Evolutionary conservation across 2,113 vertebrate genomes (phyloP).

Genomic region (Addax nasomaculatus): DNA sequence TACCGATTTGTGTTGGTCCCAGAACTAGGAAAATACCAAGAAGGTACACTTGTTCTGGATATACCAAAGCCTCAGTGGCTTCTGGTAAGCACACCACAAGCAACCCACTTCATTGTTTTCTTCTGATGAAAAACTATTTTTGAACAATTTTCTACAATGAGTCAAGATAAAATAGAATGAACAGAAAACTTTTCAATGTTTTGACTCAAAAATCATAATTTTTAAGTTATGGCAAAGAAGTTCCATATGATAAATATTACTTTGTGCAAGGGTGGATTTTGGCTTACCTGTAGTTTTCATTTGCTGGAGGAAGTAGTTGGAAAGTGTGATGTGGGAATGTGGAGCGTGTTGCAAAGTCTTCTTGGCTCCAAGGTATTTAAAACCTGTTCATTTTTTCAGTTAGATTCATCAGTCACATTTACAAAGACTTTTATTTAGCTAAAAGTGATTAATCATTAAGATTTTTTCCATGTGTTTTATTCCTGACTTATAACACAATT

Average conservation of each 20-base stretch:
- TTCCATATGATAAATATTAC: neutral
- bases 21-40: neutral
- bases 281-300: neutral
- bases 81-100: fast-evolving
- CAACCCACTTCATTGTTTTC: neutral
- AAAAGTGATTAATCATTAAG: neutral
- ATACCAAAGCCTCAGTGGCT: neutral
- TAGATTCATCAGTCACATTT: neutral
- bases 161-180: neutral
- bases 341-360: neutral
- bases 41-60: neutral
- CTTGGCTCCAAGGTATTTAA: neutral
- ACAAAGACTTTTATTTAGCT: neutral
- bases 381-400: neutral
- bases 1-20: fast-evolving
- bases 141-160: neutral
- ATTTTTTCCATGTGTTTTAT: neutral
- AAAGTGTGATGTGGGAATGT: neutral
- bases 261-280: neutral
- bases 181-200: neutral
- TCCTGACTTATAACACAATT: neutral
- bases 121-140: neutral
- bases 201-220: neutral
- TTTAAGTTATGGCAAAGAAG: neutral
- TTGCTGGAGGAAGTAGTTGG: neutral